Evolutionary conservation across 1,140 invertebrate genomes (phyloP).

Genomic region (Harlomillsia oculata): DNA sequence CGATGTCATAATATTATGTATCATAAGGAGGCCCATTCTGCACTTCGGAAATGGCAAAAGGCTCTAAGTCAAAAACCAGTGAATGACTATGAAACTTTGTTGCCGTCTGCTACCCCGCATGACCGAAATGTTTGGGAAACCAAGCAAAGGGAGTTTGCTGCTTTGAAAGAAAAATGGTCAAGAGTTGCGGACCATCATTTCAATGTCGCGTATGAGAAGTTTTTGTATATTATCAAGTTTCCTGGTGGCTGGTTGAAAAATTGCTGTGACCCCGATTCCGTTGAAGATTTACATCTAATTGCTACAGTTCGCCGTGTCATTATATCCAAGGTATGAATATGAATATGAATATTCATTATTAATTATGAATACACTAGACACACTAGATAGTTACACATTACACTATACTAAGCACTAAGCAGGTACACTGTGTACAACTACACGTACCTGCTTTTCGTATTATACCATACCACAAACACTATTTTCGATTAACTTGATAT

Average conservation of each 20-base stretch:
- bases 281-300: slow-evolving; percentile 6
- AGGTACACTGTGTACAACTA: too few relatives aligned
- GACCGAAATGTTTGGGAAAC: slow-evolving; percentile 24
- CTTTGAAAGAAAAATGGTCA: slow-evolving; percentile 14
- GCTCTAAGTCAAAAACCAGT: slow-evolving; percentile 12
- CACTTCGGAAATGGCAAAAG: slow-evolving; percentile 14
- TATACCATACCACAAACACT: background rate
- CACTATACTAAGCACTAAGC: too few relatives aligned
- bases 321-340: slow-evolving; percentile 8
- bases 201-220: slow-evolving; percentile 16
- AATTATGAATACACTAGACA: too few relatives aligned
- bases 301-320: slow-evolving; percentile 13
- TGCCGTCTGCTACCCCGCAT: background rate
- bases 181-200: slow-evolving; percentile 4
- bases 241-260: slow-evolving; percentile 24
- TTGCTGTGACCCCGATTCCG: slow-evolving; percentile 10
- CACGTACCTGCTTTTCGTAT: too few relatives aligned
- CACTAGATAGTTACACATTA: too few relatives aligned
- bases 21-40: slow-evolving; percentile 25
- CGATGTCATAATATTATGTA: background rate
- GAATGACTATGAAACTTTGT: background rate
- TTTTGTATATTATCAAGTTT: slow-evolving; percentile 21
- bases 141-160: slow-evolving; percentile 14
- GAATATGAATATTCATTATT: too few relatives aligned
- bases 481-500: background rate